Evolutionary conservation across 2,797 vertebrate species (phyloP).

Genomic region (Urophycis tenuis): DNA sequence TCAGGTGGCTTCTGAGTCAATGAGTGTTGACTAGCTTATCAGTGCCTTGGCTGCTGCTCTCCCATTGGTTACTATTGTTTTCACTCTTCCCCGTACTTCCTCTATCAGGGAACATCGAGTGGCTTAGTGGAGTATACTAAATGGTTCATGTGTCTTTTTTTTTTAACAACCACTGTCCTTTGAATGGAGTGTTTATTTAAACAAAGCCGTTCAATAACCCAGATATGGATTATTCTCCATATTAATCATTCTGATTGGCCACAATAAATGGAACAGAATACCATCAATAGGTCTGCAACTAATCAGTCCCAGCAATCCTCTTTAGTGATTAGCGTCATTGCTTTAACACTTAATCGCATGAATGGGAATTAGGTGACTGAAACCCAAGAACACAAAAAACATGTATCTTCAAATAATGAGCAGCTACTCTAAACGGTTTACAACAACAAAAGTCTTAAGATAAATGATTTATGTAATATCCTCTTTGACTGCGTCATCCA

Average conservation of each 20-base stretch:
- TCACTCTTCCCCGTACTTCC: slow-evolving; percentile 40
- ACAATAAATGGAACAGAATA: background rate
- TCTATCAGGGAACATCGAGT: slow-evolving; percentile 22
- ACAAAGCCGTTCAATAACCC: background rate
- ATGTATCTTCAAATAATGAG: slow-evolving; percentile 33
- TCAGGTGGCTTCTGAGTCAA: slow-evolving; percentile 17
- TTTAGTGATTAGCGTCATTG: background rate
- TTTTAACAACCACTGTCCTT: background rate
- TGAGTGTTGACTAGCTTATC: background rate
- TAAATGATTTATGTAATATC: slow-evolving; percentile 37
- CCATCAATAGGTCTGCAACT: background rate
- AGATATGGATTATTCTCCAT: background rate
- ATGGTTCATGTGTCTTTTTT: background rate
- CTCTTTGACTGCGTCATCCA: slow-evolving; percentile 29
- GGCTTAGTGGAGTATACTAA: background rate
- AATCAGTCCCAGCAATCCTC: background rate
- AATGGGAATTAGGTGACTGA: slow-evolving; percentile 37
- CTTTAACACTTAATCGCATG: background rate
- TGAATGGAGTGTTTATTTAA: background rate
- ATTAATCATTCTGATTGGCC: background rate
- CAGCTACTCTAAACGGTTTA: slow-evolving; percentile 41
- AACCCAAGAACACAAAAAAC: slow-evolving; percentile 28
- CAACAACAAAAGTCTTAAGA: slow-evolving; percentile 45
- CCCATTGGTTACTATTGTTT: slow-evolving; percentile 22
- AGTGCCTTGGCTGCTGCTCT: slow-evolving; percentile 13